Percentiles rank a stretch among this genome's conserved stretches.
phyloP scores from a whole-genome alignment of 2,888 invertebrate genomes.

The Oligia latruncula region DNA sequence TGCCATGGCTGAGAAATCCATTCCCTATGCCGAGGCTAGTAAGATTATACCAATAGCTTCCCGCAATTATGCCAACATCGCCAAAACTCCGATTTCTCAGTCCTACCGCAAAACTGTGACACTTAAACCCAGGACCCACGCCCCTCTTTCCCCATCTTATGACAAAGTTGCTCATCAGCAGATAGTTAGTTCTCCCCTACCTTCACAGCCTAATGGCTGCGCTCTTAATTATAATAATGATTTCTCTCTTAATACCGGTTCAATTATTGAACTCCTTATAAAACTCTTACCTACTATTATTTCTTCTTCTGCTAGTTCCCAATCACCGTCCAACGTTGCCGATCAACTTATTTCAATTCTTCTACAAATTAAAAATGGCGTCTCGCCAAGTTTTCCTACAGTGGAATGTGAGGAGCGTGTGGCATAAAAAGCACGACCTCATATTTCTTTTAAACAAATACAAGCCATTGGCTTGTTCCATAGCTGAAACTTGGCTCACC shows the following conservation, averaged over 20 bases:
- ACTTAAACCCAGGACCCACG: neutral
- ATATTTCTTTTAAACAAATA: neutral
- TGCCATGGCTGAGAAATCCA: too few relatives aligned
- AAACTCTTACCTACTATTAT: neutral
- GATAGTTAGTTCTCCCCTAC: neutral
- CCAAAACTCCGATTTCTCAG: too few relatives aligned
- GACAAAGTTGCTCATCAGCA: neutral
- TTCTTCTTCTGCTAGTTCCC: neutral
- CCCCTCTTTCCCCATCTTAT: neutral
- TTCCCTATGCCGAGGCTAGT: too few relatives aligned
- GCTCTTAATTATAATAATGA: neutral
- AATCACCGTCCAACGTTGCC: conserved; percentile 1
- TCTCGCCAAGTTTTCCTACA: neutral
- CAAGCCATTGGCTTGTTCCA: neutral
- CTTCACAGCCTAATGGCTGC: neutral
- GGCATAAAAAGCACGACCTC: conserved; percentile 9
- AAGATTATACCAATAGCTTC: too few relatives aligned
- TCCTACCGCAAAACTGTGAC: too few relatives aligned
- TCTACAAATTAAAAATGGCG: neutral
- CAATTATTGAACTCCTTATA: neutral
- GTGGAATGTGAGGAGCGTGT: conserved; percentile 18
- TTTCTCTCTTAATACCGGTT: neutral
- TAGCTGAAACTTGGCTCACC: neutral
- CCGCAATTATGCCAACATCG: too few relatives aligned
- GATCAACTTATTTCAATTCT: neutral